phyloP scores from a whole-genome alignment of 1,140 invertebrate species.

The Drosophila pruinosa region DNA sequence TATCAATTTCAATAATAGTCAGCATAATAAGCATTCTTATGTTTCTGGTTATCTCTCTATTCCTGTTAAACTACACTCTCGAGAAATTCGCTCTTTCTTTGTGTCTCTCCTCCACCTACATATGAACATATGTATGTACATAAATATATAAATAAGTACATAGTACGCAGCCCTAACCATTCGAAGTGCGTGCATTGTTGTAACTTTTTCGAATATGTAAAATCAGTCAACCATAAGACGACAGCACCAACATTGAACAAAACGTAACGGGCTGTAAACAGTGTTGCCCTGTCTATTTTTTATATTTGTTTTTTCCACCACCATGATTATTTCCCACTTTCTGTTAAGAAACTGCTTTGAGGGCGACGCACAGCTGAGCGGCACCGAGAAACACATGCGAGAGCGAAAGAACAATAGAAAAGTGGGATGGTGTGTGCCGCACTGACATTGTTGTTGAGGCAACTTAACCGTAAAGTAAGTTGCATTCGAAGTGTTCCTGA shows the following conservation, averaged over 20 bases:
- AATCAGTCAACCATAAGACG: conserved; percentile 64
- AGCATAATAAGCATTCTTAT: too few species aligned
- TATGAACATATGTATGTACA: conserved; percentile 8
- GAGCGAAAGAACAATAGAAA: conserved; percentile 28
- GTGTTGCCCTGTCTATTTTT: conserved; percentile 52
- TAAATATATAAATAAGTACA: conserved; percentile 3
- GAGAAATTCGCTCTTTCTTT: too few species aligned
- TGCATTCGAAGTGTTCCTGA: conserved; percentile 40
- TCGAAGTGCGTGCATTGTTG: conserved; percentile 55
- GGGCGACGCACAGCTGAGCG: conserved; percentile 52
- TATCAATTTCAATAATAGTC: too few species aligned
- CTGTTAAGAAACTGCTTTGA: conserved; percentile 50
- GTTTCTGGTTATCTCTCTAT: too few species aligned
- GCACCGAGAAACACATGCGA: not conserved
- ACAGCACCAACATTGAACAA: conserved; percentile 19
- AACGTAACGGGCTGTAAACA: conserved; percentile 37
- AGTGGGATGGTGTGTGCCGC: conserved; percentile 35
- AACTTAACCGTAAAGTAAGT: conserved; percentile 42
- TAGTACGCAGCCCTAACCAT: conserved; percentile 26
- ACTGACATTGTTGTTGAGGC: conserved; percentile 14
- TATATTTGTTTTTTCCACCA: conserved; percentile 20
- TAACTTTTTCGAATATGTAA: conserved; percentile 47
- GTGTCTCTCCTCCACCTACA: not conserved
- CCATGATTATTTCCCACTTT: conserved; percentile 37
- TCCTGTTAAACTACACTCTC: too few species aligned